These are phyloP conservation scores for Himalopsyche tibetana DNA, from an alignment of 2,888 invertebrate genomes.

Conservation along the genomic window DNA sequence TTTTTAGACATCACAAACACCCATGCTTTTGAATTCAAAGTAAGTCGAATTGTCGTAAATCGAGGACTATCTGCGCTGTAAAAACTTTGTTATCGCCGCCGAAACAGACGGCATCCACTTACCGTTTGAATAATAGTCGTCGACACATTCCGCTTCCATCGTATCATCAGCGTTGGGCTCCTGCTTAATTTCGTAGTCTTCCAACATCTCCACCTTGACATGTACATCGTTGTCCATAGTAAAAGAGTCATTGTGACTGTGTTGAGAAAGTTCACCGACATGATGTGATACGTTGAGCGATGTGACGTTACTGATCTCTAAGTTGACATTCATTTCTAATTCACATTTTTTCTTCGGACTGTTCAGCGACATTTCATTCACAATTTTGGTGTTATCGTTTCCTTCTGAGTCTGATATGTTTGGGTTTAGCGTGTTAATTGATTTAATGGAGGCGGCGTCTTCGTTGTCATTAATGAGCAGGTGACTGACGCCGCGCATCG, in stretches of 20 bases:
- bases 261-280: neutral
- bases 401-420: no score
- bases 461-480: neutral
- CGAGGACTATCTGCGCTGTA: no score
- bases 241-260: neutral
- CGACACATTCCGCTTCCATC: neutral
- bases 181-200: slow-evolving; percentile 12
- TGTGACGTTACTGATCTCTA: slow-evolving; percentile 8
- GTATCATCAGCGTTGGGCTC: neutral
- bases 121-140: neutral
- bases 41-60: no score
- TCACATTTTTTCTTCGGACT: no score
- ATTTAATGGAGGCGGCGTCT: neutral
- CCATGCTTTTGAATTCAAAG: no score
- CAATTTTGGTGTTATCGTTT: no score
- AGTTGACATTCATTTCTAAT: neutral
- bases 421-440: no score
- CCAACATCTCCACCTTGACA: neutral
- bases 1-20: no score
- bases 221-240: neutral
- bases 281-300: neutral
- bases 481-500: neutral
- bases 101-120: neutral
- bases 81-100: no score
- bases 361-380: no score